Evolutionary conservation across 2,797 vertebrate genomes (phyloP), one percentile per base, ranked within the genome.

Genomic region (Cyprinella venusta): DNA sequence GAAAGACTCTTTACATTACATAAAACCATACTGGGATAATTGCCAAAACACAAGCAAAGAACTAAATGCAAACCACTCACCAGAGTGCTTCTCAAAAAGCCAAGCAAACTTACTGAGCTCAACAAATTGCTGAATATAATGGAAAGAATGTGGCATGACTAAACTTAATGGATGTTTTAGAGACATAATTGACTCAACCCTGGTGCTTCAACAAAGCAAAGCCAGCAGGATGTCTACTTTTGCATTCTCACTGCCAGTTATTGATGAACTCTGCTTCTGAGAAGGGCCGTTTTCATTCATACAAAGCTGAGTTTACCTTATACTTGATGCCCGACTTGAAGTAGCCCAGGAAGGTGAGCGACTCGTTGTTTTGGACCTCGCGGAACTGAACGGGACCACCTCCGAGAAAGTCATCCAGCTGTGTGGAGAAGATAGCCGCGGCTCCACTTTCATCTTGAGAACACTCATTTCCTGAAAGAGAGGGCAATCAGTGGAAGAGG

Each of bases 301-400:
- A 26, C 33, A 70, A 38, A 54, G 19, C 19, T 0, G 9, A 50
- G 38, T 6, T 65, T 87, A 94, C 98, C 95, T 95, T 95, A 92
- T 99, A 99, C 87, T 94, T 96, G 85, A 99, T 89, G 84, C 97
- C 97, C 0, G 91, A 90, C 86, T 95, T 97, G 93, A 99, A 99
- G 94, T 98, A 98, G 7, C 95, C 91, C 8, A 93, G 81, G 90
- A 99, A 99, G 36, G 87, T 88, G 24, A 88, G 0, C 0, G 98
- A 99, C 91, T 99, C 98, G 0, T 94, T 88, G 78, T 93, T 91
- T 90, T 99, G 97, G 80, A 93, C 94, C 89, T 99, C 98, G 0
- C 95, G 94, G 81, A 92, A 95, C 90, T 99, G 98, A 74, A 93
- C 84, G 0, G 97, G 93, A 15, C 70, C 80, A 0, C 96, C 96